Conservation (phyloP, 2,113 vertebrate species). For the Boulengerochromis microlepis region DNA sequence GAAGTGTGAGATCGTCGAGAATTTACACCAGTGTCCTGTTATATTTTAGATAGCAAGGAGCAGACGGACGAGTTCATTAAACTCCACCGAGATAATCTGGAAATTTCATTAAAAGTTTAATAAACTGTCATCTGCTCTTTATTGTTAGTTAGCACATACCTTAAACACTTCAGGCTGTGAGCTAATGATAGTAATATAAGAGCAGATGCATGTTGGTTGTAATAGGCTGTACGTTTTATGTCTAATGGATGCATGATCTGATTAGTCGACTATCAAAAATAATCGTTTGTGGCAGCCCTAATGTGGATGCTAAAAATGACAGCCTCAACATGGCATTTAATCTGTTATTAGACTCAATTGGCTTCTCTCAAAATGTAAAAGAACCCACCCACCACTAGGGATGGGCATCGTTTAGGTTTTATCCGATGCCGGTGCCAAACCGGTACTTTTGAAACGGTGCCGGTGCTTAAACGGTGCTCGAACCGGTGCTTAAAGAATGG, state of each 20-base stretch:
- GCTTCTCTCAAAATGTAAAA: too few species aligned
- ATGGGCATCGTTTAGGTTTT: too few species aligned
- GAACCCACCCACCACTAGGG: too few species aligned
- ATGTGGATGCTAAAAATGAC: accelerated
- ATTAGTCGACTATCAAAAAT: neutral
- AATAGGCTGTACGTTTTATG: neutral
- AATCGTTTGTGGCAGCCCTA: too few species aligned
- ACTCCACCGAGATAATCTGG: neutral
- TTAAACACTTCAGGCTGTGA: neutral
- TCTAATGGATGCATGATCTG: neutral
- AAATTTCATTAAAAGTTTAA: neutral
- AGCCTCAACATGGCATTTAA: too few species aligned
- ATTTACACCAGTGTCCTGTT: neutral
- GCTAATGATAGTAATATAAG: neutral
- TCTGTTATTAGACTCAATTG: too few species aligned
- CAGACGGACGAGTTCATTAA: neutral
- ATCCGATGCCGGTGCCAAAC: too few species aligned
- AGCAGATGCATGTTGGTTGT: neutral
- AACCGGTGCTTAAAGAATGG: too few species aligned
- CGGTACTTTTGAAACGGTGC: too few species aligned
- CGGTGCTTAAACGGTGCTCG: too few species aligned
- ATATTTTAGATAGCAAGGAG: neutral
- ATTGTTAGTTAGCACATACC: neutral
- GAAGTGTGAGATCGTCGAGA: neutral
- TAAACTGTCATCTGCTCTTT: neutral